A percentile compares a stretch with the other conserved stretches of the same genome.
Conservation (phyloP, 2,113 vertebrate species). For the Naja naja region DNA sequence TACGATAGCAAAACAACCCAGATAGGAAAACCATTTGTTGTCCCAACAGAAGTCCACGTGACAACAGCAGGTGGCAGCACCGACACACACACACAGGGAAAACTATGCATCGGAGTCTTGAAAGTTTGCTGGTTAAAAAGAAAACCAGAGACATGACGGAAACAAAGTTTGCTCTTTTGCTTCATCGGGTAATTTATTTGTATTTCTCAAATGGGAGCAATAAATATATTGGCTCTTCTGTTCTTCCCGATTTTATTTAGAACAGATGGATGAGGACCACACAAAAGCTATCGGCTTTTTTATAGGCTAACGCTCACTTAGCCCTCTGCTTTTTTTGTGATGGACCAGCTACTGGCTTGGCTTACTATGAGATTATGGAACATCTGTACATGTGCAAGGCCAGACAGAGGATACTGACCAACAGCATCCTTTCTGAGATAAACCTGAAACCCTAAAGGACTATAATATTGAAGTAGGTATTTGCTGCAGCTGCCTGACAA, state of each 20-base stretch:
- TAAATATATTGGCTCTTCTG: background rate
- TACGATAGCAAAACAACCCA: background rate
- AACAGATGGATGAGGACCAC: background rate
- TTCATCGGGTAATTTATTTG: background rate
- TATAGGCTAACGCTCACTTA: background rate
- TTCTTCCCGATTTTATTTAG: background rate
- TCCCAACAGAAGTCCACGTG: background rate
- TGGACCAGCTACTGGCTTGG: background rate
- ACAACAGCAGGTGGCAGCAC: conserved; percentile 58
- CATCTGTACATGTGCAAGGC: background rate
- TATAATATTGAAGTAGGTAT: background rate
- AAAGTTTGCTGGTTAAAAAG: background rate
- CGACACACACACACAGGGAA: background rate
- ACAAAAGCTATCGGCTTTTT: background rate
- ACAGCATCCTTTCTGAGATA: background rate
- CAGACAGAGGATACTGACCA: background rate
- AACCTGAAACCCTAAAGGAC: background rate
- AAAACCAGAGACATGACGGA: background rate
- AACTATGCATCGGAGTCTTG: too few relatives aligned
- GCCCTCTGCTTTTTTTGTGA: background rate
- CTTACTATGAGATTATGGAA: background rate
- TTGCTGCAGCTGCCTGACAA: background rate
- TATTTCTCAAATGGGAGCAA: background rate
- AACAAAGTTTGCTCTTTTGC: background rate
- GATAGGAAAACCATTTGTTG: background rate